Conservation (phyloP, 2,797 vertebrate species). For the Pyrrhura leucotis region DNA sequence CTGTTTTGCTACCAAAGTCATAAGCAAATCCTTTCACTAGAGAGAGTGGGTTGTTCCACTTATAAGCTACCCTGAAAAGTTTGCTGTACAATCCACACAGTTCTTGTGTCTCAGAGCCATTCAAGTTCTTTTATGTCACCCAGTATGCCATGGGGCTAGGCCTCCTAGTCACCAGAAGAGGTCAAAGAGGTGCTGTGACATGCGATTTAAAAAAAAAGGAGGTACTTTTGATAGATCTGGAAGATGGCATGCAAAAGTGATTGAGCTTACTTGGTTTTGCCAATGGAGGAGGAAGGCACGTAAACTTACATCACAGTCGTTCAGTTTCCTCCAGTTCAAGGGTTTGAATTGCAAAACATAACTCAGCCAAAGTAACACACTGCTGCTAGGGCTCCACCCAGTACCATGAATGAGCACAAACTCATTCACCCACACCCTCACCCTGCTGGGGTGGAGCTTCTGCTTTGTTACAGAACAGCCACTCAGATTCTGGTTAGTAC, state of each 20-base stretch:
- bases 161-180: not conserved
- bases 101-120: not conserved
- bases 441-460: not conserved
- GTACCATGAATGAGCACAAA: not conserved
- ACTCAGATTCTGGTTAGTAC: not conserved
- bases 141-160: not conserved
- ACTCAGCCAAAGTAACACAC: not conserved
- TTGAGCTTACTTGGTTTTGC: not conserved
- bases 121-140: not conserved
- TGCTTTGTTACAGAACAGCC: slow-evolving; percentile 20
- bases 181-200: not conserved
- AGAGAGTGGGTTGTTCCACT: not conserved
- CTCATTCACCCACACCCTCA: not conserved
- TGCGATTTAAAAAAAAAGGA: not conserved
- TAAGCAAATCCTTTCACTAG: not conserved
- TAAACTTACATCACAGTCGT: not conserved
- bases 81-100: not conserved
- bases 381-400: slow-evolving; percentile 23
- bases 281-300: not conserved
- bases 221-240: not conserved
- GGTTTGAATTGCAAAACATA: slow-evolving; percentile 23
- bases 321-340: not conserved
- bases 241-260: not conserved
- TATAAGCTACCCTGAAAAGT: not conserved
- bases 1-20: not conserved